Percentiles rank a stretch among this genome's conserved stretches.
These are phyloP conservation scores for Synanthedon tipuliformis DNA, from an alignment of 2,888 invertebrate genomes.

Conservation along the genomic window DNA sequence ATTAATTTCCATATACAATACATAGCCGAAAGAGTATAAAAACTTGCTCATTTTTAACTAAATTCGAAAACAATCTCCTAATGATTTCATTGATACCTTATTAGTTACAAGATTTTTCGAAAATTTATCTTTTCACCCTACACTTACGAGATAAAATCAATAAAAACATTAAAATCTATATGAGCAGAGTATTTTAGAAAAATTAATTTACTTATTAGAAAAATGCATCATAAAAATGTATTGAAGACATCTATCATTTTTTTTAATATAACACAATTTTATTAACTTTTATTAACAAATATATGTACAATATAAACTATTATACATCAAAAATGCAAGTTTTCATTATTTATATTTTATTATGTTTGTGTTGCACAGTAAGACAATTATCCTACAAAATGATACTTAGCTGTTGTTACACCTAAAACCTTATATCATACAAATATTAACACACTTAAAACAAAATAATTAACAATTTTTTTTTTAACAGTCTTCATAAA, in stretches of 20 bases:
- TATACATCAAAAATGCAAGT: neutral
- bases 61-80: too few species aligned
- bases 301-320: neutral
- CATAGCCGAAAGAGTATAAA: neutral
- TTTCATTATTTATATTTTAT: neutral
- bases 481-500: conserved; percentile 45
- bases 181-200: neutral
- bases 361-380: neutral
- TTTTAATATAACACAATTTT: too few species aligned
- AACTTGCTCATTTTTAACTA: neutral
- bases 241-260: too few species aligned
- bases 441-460: conserved; percentile 4
- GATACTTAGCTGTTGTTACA: neutral
- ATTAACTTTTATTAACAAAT: too few species aligned
- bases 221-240: too few species aligned
- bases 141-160: too few species aligned
- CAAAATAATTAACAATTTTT: conserved; percentile 34
- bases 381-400: neutral
- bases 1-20: neutral
- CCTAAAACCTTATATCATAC: neutral
- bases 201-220: neutral
- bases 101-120: too few species aligned
- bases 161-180: too few species aligned
- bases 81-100: too few species aligned
- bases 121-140: too few species aligned